Evolutionary conservation across 2,797 vertebrate genomes (phyloP).

Genomic region (Crenichthys baileyi): DNA sequence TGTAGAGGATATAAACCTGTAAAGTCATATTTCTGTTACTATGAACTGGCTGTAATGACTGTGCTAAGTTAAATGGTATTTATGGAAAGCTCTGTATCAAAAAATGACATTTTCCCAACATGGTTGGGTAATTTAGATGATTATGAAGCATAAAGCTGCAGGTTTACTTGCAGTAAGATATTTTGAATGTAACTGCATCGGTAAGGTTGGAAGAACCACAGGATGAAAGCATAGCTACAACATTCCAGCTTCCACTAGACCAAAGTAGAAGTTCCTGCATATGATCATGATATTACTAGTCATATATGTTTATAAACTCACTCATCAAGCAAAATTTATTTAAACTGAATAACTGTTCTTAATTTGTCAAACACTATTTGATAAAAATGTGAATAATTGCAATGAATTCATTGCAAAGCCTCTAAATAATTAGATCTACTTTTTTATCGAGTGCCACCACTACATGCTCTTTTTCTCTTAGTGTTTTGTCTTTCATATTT

Average conservation of each 20-base stretch:
- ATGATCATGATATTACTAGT: not conserved
- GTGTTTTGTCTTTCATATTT: constrained; percentile 23
- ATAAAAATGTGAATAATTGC: not conserved
- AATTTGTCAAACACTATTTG: not conserved
- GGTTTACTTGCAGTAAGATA: not conserved
- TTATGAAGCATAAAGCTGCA: not conserved
- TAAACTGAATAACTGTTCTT: not conserved
- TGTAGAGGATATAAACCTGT: not conserved
- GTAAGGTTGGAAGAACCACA: not conserved
- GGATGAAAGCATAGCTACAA: not conserved
- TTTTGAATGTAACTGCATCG: not conserved
- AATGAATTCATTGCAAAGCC: not conserved
- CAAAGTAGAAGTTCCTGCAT: not conserved
- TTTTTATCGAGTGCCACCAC: not conserved
- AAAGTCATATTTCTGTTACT: not conserved
- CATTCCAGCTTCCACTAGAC: not conserved
- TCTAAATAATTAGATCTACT: not conserved
- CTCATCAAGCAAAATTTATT: not conserved
- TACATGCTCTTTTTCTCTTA: constrained; percentile 2
- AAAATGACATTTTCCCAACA: not conserved
- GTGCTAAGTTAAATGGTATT: too few species aligned
- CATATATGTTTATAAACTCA: not conserved
- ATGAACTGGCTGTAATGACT: not conserved
- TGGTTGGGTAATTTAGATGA: not conserved
- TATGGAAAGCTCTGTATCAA: not conserved